Evolutionary conservation across 2,888 invertebrate species (phyloP).

Genomic region (Carabus problematicus): DNA sequence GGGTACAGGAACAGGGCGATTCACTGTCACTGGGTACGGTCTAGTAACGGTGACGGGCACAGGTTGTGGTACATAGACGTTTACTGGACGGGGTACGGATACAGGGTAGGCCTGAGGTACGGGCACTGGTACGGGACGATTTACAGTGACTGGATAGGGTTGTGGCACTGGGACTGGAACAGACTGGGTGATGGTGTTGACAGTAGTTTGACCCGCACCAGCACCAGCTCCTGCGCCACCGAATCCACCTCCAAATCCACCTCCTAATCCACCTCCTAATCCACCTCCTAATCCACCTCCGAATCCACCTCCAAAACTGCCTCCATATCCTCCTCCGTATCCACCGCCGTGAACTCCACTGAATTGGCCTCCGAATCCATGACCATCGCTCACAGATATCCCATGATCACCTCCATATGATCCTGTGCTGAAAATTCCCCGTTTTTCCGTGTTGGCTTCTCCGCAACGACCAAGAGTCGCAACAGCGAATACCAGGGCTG

Average conservation of each 20-base stretch:
- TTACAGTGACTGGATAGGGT: constrained; percentile 58
- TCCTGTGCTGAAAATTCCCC: constrained; percentile 44
- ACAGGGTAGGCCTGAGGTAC: constrained; percentile 64
- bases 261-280: constrained; percentile 31
- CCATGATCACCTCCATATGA: constrained; percentile 9
- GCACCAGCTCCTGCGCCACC: constrained; percentile 42
- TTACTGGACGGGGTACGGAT: constrained; percentile 60
- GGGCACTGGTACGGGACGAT: constrained; percentile 63
- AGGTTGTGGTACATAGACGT: constrained; percentile 58
- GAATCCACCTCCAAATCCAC: constrained; percentile 12
- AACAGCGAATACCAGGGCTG: constrained; percentile 35
- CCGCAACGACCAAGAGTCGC: constrained; percentile 30
- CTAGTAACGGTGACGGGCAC: constrained; percentile 55
- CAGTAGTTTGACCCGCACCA: constrained; percentile 53
- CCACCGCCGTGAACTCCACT: constrained; percentile 44
- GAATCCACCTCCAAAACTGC: constrained; percentile 11
- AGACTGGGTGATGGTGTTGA: constrained; percentile 54
- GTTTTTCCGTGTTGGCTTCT: constrained; percentile 46
- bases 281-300: constrained; percentile 35
- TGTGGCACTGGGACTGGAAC: constrained; percentile 57
- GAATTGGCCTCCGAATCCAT: constrained; percentile 30
- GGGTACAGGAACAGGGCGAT: constrained; percentile 55
- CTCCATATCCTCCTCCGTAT: constrained; percentile 22
- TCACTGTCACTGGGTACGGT: constrained; percentile 56
- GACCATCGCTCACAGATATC: background rate